A percentile compares a stretch with the other conserved stretches of the same genome.
Evolutionary conservation across 2,888 invertebrate species (phyloP).

Genomic region (Aspidiotus rigidus): DNA sequence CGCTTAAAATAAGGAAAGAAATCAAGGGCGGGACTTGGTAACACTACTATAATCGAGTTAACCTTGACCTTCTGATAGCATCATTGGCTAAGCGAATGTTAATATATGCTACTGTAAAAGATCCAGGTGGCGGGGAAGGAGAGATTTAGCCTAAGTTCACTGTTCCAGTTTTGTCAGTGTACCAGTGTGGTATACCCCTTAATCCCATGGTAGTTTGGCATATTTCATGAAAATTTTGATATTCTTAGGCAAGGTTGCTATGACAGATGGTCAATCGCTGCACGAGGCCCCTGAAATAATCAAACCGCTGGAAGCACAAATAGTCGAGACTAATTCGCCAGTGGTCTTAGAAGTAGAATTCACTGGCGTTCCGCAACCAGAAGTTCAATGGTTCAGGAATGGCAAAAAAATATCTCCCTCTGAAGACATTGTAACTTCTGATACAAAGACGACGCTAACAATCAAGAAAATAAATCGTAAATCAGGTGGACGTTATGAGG

Average conservation of each 20-base stretch:
- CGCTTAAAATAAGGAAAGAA: slow-evolving; percentile 37
- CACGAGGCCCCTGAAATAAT: slow-evolving; percentile 63
- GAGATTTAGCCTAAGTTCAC: too few relatives aligned
- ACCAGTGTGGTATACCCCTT: too few relatives aligned
- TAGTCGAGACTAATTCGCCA: slow-evolving; percentile 59
- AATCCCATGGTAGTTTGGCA: too few relatives aligned
- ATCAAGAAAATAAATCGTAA: slow-evolving; percentile 61
- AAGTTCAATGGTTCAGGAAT: slow-evolving; percentile 76
- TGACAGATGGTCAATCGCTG: slow-evolving; percentile 44
- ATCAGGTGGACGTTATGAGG: slow-evolving; percentile 80
- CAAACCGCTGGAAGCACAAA: slow-evolving; percentile 65
- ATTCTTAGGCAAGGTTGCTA: slow-evolving; percentile 38
- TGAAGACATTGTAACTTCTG: slow-evolving; percentile 54
- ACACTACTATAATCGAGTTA: not conserved
- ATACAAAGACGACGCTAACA: slow-evolving; percentile 55
- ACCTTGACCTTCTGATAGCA: too few relatives aligned
- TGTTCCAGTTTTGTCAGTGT: too few relatives aligned
- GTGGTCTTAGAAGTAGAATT: slow-evolving; percentile 62
- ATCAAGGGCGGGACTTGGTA: not conserved
- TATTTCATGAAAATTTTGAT: too few relatives aligned
- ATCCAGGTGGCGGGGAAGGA: too few relatives aligned
- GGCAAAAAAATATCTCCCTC: slow-evolving; percentile 62
- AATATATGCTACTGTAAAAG: too few relatives aligned
- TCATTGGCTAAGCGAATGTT: too few relatives aligned
- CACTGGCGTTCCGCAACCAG: slow-evolving; percentile 60